Evolutionary conservation across 2,888 invertebrate species (phyloP).

Genomic region (Metallyticus violacea): DNA sequence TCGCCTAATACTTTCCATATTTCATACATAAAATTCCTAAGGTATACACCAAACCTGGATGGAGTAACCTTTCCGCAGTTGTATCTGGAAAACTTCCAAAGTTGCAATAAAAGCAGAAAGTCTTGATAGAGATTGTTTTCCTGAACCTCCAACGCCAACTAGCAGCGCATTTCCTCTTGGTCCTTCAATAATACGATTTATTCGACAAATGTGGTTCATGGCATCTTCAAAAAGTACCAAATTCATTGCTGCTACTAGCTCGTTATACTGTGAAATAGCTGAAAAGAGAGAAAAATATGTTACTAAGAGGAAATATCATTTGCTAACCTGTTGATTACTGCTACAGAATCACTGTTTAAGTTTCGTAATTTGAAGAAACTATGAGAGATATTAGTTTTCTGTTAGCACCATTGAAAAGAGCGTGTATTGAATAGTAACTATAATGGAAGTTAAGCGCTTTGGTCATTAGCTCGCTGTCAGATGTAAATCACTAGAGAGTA

Average conservation of each 20-base stretch:
- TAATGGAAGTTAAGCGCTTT: no score
- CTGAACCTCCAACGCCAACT: constrained; percentile 93
- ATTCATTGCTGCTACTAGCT: constrained; percentile 86
- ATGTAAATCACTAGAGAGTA: no score
- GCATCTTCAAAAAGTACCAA: constrained; percentile 93
- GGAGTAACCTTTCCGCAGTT: constrained; percentile 84
- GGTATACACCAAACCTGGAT: constrained; percentile 59
- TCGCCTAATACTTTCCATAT: no score
- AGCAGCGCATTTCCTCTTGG: constrained; percentile 89
- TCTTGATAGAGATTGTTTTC: constrained; percentile 87
- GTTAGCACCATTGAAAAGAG: no score
- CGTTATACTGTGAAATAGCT: constrained; percentile 82
- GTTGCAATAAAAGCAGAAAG: constrained; percentile 87
- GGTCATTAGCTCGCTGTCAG: no score
- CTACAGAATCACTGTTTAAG: no score
- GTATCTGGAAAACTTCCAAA: constrained; percentile 90
- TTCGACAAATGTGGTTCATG: constrained; percentile 81
- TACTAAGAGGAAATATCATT: not conserved
- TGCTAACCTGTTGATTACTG: no score
- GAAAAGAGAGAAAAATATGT: not conserved
- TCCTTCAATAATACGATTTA: constrained; percentile 88
- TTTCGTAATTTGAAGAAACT: no score
- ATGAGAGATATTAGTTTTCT: no score
- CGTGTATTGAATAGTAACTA: no score
- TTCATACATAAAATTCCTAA: constrained; percentile 54